These are phyloP conservation scores for Mus caroli DNA, from an alignment of 2,797 vertebrate genomes.

Conservation along the genomic window DNA sequence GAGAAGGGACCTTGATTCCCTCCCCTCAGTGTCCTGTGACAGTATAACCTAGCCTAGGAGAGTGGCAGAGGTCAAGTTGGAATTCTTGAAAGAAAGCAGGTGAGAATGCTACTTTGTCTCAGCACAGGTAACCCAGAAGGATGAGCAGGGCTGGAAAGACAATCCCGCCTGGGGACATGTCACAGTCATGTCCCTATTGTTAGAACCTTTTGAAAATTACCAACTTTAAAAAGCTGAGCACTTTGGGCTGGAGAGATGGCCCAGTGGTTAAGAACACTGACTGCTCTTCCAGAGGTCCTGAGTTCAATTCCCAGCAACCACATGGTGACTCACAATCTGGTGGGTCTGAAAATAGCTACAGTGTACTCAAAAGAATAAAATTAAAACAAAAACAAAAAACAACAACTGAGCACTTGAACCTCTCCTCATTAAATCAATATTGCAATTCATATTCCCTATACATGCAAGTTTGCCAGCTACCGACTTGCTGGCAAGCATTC, in stretches of 20 bases:
- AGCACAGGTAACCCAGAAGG: background rate
- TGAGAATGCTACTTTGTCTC: background rate
- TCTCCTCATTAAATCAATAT: background rate
- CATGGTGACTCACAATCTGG: background rate
- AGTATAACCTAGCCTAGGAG: background rate
- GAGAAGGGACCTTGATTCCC: background rate
- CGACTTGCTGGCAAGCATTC: conserved; percentile 46
- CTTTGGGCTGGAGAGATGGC: background rate
- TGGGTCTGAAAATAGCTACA: background rate
- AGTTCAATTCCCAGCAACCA: background rate
- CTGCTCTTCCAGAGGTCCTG: background rate
- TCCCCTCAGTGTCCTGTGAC: background rate
- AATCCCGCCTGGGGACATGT: conserved; percentile 2
- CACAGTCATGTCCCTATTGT: background rate
- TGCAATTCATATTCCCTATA: background rate
- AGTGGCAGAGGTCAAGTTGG: background rate
- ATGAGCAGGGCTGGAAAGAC: background rate
- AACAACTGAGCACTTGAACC: background rate
- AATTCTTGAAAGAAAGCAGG: conserved; percentile 56
- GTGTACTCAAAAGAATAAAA: background rate
- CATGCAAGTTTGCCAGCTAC: background rate
- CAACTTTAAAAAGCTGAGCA: conserved; percentile 37
- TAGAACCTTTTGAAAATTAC: conserved; percentile 54
- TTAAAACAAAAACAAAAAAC: too few species aligned
- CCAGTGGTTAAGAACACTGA: background rate